Conservation (phyloP, 2,113 vertebrate species). For the Eurystomus gularis region DNA sequence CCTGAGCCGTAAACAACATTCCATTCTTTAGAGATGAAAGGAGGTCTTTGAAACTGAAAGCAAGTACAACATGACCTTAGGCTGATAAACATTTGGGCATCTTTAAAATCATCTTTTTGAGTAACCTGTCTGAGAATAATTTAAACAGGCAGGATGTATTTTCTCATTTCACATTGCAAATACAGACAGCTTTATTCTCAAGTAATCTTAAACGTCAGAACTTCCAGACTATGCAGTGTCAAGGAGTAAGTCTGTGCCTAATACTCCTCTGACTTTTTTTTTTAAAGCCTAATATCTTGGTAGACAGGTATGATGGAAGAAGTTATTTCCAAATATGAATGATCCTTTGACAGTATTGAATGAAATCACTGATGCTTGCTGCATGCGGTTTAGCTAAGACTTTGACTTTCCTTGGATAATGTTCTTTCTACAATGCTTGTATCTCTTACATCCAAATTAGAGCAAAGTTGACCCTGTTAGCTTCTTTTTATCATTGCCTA, state of each 20-base stretch:
- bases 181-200: conserved; percentile 35
- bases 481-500: neutral
- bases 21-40: conserved; percentile 69
- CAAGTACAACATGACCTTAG: conserved; percentile 52
- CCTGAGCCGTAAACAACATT: conserved; percentile 68
- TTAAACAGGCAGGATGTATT: conserved; percentile 53
- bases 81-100: conserved; percentile 51
- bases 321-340: neutral
- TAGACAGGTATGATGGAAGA: neutral
- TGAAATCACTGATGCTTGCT: neutral
- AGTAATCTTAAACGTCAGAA: conserved; percentile 22
- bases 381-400: neutral
- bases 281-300: neutral
- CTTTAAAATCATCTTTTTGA: conserved; percentile 63
- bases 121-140: conserved; percentile 59
- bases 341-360: neutral
- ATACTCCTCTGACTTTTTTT: neutral
- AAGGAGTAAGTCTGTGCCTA: neutral
- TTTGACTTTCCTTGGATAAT: neutral
- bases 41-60: conserved; percentile 64
- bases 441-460: neutral
- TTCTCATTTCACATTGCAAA: conserved; percentile 51
- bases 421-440: neutral
- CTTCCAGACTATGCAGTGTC: neutral
- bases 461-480: neutral